Evolutionary conservation across 2,888 invertebrate genomes (phyloP).

Genomic region (Lottia gigantea): DNA sequence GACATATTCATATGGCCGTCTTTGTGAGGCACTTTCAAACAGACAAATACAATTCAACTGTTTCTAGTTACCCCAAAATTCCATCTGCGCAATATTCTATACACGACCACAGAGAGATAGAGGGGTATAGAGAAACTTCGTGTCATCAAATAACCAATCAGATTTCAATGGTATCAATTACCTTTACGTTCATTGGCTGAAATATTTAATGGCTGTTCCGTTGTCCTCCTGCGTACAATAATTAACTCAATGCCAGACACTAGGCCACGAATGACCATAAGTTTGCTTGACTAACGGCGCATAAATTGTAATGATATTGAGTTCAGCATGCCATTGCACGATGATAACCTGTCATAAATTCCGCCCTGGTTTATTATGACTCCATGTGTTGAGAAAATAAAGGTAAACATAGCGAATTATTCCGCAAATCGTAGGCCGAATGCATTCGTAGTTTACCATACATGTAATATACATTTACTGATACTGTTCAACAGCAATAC

Average conservation of each 20-base stretch:
- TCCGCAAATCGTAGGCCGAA: too few relatives aligned
- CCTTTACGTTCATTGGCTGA: constrained; percentile 34
- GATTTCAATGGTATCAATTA: constrained; percentile 11
- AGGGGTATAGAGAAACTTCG: constrained; percentile 18
- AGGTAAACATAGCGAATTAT: too few relatives aligned
- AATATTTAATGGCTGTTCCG: constrained; percentile 33
- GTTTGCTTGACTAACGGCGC: not conserved
- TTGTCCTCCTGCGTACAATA: constrained; percentile 32
- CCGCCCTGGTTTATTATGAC: too few relatives aligned
- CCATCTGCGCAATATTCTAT: constrained; percentile 22
- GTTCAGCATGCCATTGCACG: constrained; percentile 1
- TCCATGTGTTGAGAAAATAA: too few relatives aligned
- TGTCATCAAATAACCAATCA: constrained; percentile 19
- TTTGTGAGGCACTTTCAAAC: constrained; percentile 46
- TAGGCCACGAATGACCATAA: too few relatives aligned
- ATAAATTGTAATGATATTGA: constrained; percentile 4
- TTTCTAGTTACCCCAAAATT: constrained; percentile 40
- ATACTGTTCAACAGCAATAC: too few relatives aligned
- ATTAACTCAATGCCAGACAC: not conserved
- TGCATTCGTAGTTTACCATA: too few relatives aligned
- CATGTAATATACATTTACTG: too few relatives aligned
- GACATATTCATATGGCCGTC: constrained; percentile 42
- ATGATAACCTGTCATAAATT: constrained; percentile 8
- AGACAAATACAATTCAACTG: constrained; percentile 32
- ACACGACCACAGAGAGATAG: constrained; percentile 11